These are phyloP conservation scores for Tauraco hartlaubi DNA, from an alignment of 2,797 vertebrate genomes.

Conservation along the genomic window DNA sequence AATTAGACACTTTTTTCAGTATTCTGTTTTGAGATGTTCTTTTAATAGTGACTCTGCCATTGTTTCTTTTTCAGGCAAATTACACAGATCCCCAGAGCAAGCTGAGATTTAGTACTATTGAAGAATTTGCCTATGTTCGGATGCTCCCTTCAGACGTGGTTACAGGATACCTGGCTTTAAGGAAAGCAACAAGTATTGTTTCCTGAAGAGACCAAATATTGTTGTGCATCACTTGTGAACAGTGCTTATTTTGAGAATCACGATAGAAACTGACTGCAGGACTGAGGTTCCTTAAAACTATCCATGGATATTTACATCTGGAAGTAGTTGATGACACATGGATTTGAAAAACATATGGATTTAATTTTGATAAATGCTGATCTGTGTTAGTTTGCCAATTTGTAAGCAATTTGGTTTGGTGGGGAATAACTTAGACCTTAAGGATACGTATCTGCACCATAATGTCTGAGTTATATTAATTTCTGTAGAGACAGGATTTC, in stretches of 20 bases:
- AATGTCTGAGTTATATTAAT: not conserved
- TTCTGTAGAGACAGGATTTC: constrained; percentile 6
- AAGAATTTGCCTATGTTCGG: constrained; percentile 97
- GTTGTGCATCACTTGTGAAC: fast-evolving
- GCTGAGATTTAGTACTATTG: constrained; percentile 91
- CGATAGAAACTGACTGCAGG: not conserved
- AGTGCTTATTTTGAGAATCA: not conserved
- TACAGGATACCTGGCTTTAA: constrained; percentile 92
- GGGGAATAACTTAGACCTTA: constrained; percentile 1
- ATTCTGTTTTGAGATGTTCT: not conserved
- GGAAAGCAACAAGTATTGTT: constrained; percentile 95
- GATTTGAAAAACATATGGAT: constrained; percentile 61
- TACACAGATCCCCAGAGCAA: constrained; percentile 99
- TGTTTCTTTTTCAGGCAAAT: constrained; percentile 86
- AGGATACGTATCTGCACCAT: not conserved
- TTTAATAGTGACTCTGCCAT: not conserved
- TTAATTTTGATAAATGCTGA: constrained; percentile 46
- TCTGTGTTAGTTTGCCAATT: constrained; percentile 53
- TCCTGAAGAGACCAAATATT: constrained; percentile 79
- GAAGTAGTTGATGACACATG: constrained; percentile 50
- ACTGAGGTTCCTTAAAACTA: constrained; percentile 10
- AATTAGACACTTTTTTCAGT: not conserved
- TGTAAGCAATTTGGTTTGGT: constrained; percentile 62
- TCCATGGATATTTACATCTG: constrained; percentile 53
- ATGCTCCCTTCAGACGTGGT: constrained; percentile 95